Evolutionary conservation across 2,797 vertebrate species (phyloP).

Genomic region (Oophaga sylvatica): DNA sequence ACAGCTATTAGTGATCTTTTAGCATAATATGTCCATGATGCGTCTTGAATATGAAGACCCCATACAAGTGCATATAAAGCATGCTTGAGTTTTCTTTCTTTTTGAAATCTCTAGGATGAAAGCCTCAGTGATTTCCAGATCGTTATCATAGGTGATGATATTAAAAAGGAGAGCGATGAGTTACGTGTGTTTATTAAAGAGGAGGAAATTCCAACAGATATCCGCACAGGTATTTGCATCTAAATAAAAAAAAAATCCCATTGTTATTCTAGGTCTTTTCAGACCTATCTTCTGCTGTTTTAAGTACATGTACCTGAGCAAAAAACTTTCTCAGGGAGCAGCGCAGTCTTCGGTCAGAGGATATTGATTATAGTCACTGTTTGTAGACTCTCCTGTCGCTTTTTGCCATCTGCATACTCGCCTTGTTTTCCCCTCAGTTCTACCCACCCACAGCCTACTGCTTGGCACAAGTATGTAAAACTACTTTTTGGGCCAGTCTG

Average conservation of each 20-base stretch:
- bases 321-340: neutral
- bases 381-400: too few species aligned
- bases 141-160: constrained; percentile 3
- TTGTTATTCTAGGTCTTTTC: neutral
- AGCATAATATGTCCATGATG: neutral
- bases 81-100: neutral
- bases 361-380: too few species aligned
- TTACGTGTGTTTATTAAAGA: neutral
- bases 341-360: too few species aligned
- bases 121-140: constrained; percentile 2
- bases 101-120: neutral
- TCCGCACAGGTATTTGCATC: neutral
- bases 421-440: neutral
- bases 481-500: neutral
- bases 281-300: neutral
- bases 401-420: too few species aligned
- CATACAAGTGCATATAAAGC: neutral
- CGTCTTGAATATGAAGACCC: too few species aligned
- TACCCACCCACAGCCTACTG: neutral
- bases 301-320: neutral
- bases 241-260: neutral
- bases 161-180: neutral
- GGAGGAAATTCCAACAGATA: neutral
- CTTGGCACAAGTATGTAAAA: neutral
- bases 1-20: neutral